Conservation (phyloP, 2,797 vertebrate genomes). For the Neosilurus hyrtlii region DNA sequence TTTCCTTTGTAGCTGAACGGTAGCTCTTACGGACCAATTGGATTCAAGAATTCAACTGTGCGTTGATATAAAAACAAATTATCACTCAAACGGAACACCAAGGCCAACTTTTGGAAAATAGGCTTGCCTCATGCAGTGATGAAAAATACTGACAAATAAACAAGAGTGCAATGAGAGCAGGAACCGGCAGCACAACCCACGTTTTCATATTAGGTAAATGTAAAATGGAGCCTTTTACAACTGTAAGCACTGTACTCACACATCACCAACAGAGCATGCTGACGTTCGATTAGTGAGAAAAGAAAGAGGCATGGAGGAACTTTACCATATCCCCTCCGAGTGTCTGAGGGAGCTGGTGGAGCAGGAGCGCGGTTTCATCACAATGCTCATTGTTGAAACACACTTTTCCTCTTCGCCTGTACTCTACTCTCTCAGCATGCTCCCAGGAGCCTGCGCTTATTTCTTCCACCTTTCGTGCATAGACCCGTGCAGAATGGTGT, state of each 20-base stretch:
- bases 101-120: slow-evolving; percentile 8
- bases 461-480: slow-evolving; percentile 15
- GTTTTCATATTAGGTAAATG: neutral
- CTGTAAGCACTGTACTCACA: neutral
- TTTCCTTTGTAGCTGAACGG: neutral
- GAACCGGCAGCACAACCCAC: neutral
- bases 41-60: neutral
- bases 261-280: neutral
- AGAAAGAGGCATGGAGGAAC: slow-evolving; percentile 42
- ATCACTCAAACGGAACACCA: neutral
- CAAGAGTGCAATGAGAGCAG: neutral
- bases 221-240: neutral
- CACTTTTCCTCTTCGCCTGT: neutral
- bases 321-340: slow-evolving; percentile 78
- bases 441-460: slow-evolving; percentile 19
- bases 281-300: neutral
- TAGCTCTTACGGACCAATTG: neutral
- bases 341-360: slow-evolving; percentile 85
- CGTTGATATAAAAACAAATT: neutral
- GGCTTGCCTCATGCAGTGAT: neutral
- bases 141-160: neutral
- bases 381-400: slow-evolving; percentile 77
- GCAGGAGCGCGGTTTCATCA: slow-evolving; percentile 84
- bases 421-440: slow-evolving; percentile 1
- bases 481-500: neutral